Evolutionary conservation across 2,888 invertebrate species (phyloP).

Genomic region (Sarcophaga carnaria): DNA sequence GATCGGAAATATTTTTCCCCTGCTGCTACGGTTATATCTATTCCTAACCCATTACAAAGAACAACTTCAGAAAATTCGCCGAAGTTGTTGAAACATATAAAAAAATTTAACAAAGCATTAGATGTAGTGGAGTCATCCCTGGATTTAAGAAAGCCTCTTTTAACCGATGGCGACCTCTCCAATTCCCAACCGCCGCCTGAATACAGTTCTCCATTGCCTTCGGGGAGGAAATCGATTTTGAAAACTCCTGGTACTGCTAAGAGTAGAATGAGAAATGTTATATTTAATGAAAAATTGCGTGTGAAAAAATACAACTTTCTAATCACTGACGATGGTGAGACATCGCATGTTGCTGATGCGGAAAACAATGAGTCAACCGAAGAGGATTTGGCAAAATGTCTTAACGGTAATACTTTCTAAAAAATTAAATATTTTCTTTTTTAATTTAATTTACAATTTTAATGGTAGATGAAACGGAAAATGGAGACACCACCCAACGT

Average conservation of each 20-base stretch:
- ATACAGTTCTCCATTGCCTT: conserved; percentile 21
- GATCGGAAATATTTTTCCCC: conserved; percentile 72
- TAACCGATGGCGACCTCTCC: conserved; percentile 18
- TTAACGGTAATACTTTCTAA: background rate
- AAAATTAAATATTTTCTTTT: background rate
- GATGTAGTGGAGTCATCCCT: conserved; percentile 22
- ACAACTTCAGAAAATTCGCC: conserved; percentile 52
- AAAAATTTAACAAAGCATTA: conserved; percentile 39
- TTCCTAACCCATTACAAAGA: conserved; percentile 50
- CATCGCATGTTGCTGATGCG: conserved; percentile 54
- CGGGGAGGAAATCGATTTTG: conserved; percentile 75
- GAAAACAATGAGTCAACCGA: conserved; percentile 42
- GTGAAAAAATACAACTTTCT: conserved; percentile 76
- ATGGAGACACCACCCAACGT: conserved; percentile 50
- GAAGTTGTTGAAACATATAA: conserved; percentile 21
- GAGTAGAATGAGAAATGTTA: conserved; percentile 73
- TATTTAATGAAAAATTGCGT: conserved; percentile 77
- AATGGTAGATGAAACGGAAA: conserved; percentile 12
- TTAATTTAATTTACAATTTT: background rate
- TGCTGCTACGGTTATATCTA: conserved; percentile 70
- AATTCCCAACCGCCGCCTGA: background rate
- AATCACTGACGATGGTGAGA: conserved; percentile 70
- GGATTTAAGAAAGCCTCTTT: conserved; percentile 44
- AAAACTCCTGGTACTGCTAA: conserved; percentile 78
- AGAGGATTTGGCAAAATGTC: conserved; percentile 40